phyloP scores from a whole-genome alignment of 2,797 vertebrate species.

The Hippocampus kuda region DNA sequence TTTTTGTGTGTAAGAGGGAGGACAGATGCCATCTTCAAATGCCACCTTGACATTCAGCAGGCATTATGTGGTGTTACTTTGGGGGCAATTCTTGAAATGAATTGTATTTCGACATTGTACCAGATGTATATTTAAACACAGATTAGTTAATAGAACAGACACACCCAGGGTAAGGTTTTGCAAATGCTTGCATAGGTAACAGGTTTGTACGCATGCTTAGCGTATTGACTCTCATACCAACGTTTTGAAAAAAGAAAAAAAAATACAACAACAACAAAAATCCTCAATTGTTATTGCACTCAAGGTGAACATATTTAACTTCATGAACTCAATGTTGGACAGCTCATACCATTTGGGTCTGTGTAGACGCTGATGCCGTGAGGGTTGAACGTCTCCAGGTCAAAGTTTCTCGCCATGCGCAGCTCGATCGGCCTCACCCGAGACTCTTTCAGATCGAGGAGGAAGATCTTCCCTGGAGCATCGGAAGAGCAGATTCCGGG shows the following conservation, averaged over 20 bases:
- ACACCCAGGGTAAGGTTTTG: neutral
- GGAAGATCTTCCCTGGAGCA: conserved; percentile 71
- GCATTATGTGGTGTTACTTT: neutral
- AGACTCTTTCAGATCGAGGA: conserved; percentile 70
- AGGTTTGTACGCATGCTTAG: conserved; percentile 2
- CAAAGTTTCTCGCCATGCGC: conserved; percentile 70
- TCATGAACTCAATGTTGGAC: neutral
- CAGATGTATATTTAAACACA: neutral
- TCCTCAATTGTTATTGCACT: neutral
- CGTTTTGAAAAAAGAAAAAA: neutral
- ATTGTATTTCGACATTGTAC: neutral
- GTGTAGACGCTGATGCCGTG: conserved; percentile 78
- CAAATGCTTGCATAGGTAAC: neutral
- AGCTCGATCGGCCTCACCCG: conserved; percentile 63
- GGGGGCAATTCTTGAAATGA: neutral
- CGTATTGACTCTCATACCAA: neutral
- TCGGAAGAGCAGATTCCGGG: conserved; percentile 57
- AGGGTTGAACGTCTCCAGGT: conserved; percentile 75
- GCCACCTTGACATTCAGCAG: neutral
- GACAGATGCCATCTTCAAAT: neutral
- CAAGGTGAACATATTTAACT: neutral
- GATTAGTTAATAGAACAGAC: neutral
- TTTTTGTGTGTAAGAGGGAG: neutral
- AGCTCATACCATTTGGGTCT: conserved; percentile 62
- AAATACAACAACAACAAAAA: neutral